These are phyloP conservation scores for Phalloptychus januarius DNA, from an alignment of 2,797 vertebrate genomes.

Conservation along the genomic window DNA sequence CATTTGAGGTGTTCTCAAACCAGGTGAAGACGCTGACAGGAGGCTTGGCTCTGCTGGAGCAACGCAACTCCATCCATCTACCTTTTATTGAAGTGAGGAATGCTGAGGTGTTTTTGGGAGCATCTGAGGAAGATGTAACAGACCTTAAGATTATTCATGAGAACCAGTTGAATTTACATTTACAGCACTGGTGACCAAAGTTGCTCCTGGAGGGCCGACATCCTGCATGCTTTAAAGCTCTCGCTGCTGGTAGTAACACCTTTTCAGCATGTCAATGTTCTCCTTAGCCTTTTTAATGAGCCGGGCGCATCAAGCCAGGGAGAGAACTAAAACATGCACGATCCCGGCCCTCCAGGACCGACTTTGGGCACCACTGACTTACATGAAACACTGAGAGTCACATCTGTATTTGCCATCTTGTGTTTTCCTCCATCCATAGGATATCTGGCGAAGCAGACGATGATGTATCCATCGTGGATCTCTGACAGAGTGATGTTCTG, in stretches of 20 bases:
- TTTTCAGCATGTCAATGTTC: too few relatives aligned
- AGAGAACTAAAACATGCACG: too few relatives aligned
- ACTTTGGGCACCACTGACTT: not conserved
- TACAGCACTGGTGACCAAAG: too few relatives aligned
- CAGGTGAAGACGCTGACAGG: not conserved
- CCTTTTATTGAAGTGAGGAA: not conserved
- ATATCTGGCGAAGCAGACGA: constrained; percentile 4
- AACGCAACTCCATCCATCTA: not conserved
- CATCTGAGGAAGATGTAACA: not conserved
- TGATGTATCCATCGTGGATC: not conserved
- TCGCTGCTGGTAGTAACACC: too few relatives aligned
- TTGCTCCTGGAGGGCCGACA: too few relatives aligned
- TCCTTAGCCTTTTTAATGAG: too few relatives aligned
- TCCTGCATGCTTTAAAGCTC: too few relatives aligned
- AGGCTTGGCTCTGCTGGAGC: constrained; percentile 7
- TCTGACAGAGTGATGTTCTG: constrained; percentile 9
- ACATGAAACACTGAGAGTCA: not conserved
- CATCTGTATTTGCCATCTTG: not conserved
- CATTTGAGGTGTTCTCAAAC: not conserved
- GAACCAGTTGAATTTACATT: not conserved
- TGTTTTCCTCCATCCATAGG: not conserved
- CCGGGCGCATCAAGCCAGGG: too few relatives aligned
- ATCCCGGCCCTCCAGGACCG: too few relatives aligned
- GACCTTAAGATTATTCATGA: not conserved
- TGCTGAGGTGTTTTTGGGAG: not conserved